Percentiles rank a stretch among this genome's conserved stretches.
Evolutionary conservation across 2,888 invertebrate genomes (phyloP).

Genomic region (Dicroscelio sp.): DNA sequence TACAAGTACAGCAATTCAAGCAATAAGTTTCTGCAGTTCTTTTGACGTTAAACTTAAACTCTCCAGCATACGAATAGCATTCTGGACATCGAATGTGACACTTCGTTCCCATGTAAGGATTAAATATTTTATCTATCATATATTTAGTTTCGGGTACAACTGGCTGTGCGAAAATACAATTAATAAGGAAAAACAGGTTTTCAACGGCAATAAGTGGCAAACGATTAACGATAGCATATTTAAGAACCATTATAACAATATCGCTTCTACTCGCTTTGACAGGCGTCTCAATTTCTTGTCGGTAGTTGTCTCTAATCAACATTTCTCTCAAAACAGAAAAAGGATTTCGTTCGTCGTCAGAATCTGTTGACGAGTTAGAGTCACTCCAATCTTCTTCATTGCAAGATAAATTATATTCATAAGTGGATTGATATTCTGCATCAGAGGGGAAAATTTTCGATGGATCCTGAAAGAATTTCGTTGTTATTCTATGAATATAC

Average conservation of each 20-base stretch:
- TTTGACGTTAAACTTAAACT: neutral
- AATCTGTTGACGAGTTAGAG: too few species aligned
- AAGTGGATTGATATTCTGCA: too few species aligned
- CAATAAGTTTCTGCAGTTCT: neutral
- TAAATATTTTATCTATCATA: slow-evolving; percentile 10
- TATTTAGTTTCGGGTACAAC: neutral
- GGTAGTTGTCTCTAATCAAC: too few species aligned
- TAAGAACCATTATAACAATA: slow-evolving; percentile 11
- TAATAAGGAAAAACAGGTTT: neutral
- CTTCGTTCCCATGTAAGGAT: neutral
- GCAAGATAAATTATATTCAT: too few species aligned
- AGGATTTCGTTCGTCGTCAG: too few species aligned
- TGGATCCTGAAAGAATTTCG: too few species aligned
- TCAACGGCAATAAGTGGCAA: neutral
- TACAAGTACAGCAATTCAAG: too few species aligned
- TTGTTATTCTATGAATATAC: too few species aligned
- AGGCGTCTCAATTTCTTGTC: slow-evolving; percentile 10
- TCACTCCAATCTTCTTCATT: too few species aligned
- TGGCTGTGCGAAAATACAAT: slow-evolving; percentile 6
- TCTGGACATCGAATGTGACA: neutral
- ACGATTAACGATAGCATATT: neutral
- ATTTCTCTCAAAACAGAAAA: too few species aligned
- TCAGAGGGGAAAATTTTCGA: too few species aligned
- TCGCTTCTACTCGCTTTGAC: slow-evolving; percentile 15
- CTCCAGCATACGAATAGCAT: neutral